Base-by-base conservation (phyloP, 2,113 vertebrate species). In the Zootoca vivipara region DNA sequence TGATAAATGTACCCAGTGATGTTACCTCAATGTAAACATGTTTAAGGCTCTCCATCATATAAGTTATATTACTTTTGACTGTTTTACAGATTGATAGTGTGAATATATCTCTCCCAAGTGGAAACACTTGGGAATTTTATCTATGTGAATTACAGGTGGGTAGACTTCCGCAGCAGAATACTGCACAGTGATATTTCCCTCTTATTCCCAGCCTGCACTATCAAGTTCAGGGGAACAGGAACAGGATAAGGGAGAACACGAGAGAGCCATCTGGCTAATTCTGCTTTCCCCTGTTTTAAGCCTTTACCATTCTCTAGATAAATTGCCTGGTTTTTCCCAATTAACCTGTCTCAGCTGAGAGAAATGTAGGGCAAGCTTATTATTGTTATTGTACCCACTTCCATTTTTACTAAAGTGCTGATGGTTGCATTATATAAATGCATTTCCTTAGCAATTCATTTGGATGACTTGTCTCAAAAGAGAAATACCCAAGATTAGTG, bases 341-440 rank as follows among this genome's bases (percentile, higher is more conserved):
- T 72, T 72, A 56, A 72, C 38, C 82, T 56, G 67, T 72, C 67
- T 73, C 69, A 56, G 33, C 18, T 3, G n/a, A 73, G 42, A 85
- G 20, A 28, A 73, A 85, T 74, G 73, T 74, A 85, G 69, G 69
- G n/a, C 83, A 85, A 74, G n/a, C 46, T 58, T 73, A 33, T 85
- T 85, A 85, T 35, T 74, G 72, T 40, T 75, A 75, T 75, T 62
- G 33, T 75, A 15, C 20, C 75, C 16, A 56, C 46, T 73, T 38
- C 83, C 46, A 28, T 56, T 56, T 46, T 72, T 56, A 30, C 82
- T 33, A 40, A 15, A 28, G 7, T 75, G 52, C 83, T 75, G 72
- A 75, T 30, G 24, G 33, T 28, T 85, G 83, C 70, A 62, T 85
- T 85, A 85, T 58, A 35, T 16, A 62, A 64, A 33, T 75, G 33